Percentiles rank a stretch among this genome's conserved stretches.
phyloP scores from a whole-genome alignment of 2,888 invertebrate species.

The Cheilosia vernalis region DNA sequence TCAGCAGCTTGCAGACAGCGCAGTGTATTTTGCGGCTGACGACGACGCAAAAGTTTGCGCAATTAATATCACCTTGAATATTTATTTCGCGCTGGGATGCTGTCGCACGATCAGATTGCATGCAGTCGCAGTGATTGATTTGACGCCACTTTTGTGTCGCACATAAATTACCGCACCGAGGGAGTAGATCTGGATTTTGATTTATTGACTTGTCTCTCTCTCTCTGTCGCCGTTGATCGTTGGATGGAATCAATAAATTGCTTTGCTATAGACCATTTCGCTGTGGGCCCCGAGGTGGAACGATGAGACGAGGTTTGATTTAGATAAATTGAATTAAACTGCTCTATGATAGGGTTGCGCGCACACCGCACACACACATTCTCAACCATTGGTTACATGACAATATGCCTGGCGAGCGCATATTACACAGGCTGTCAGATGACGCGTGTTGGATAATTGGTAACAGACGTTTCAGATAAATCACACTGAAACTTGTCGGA shows the following conservation, averaged over 20 bases:
- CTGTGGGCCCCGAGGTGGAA: not conserved
- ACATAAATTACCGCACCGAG: constrained; percentile 41
- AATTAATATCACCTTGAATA: constrained; percentile 37
- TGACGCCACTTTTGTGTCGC: constrained; percentile 59
- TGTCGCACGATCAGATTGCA: constrained; percentile 31
- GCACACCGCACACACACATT: not conserved
- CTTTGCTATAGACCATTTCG: not conserved
- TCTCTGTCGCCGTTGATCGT: not conserved
- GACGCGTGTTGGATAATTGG: constrained; percentile 27
- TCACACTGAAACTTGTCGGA: not conserved
- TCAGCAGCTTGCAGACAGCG: constrained; percentile 34
- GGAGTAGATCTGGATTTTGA: constrained; percentile 27
- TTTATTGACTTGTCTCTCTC: constrained; percentile 31
- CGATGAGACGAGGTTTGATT: constrained; percentile 11
- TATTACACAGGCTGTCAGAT: not conserved
- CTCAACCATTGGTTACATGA: not conserved
- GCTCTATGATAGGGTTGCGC: constrained; percentile 8
- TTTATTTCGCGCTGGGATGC: constrained; percentile 13
- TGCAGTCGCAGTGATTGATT: constrained; percentile 40
- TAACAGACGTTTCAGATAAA: constrained; percentile 8
- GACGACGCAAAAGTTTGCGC: constrained; percentile 18
- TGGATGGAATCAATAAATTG: constrained; percentile 8
- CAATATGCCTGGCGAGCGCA: not conserved
- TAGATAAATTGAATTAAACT: constrained; percentile 34
- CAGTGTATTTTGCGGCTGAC: constrained; percentile 6